A percentile compares a stretch with the other conserved stretches of the same genome.
Conservation (phyloP, 2,113 vertebrate species). For the Xenopus tropicalis region UCB_Xtro_10.0 CM004443.2:62403501-62404000, state of each 20-base stretch:
- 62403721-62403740: too few relatives aligned
- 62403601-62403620: constrained; percentile 27
- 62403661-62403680: constrained; percentile 40
- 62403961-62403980: constrained; percentile 40
- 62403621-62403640: constrained; percentile 30
- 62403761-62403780: constrained; percentile 41
- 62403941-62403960: constrained; percentile 27
- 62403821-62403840: constrained; percentile 46
- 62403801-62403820: constrained; percentile 17
- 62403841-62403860: constrained; percentile 31
- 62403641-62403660: constrained; percentile 42
- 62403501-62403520: constrained; percentile 45
- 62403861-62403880: constrained; percentile 47
- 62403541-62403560: constrained; percentile 23
- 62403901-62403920: constrained; percentile 18
- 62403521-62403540: constrained; percentile 33
- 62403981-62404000: constrained; percentile 26
- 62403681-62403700: constrained; percentile 36
- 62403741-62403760: background rate
- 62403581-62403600: constrained; percentile 44
- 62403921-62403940: constrained; percentile 50
- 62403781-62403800: too few relatives aligned
- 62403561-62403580: constrained; percentile 44
- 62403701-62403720: background rate
- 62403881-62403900: constrained; percentile 46